phyloP scores from a whole-genome alignment of 2,888 invertebrate species.

The Lithophane socia region DNA sequence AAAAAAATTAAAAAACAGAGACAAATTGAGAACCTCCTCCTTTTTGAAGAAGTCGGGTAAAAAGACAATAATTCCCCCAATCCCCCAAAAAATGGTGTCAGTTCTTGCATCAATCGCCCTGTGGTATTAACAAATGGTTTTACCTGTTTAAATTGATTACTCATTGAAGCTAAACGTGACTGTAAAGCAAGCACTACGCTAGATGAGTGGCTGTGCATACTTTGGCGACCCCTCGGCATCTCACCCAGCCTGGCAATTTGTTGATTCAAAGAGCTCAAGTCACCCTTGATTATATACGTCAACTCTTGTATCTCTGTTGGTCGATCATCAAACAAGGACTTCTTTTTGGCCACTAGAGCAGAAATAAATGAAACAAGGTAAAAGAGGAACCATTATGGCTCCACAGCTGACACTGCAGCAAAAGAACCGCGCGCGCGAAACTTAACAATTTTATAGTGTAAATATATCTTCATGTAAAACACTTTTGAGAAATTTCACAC shows the following conservation, averaged over 20 bases:
- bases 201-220: slow-evolving; percentile 97
- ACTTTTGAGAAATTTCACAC: too few relatives aligned
- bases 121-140: not conserved
- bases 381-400: not conserved
- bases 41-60: too few relatives aligned
- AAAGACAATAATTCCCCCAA: not conserved
- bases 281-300: slow-evolving; percentile 99
- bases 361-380: slow-evolving; percentile 20
- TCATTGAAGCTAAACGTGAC: slow-evolving; percentile 98
- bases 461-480: too few relatives aligned
- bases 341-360: slow-evolving; percentile 98
- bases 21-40: too few relatives aligned
- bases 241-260: slow-evolving; percentile 98
- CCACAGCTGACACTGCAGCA: too few relatives aligned
- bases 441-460: too few relatives aligned
- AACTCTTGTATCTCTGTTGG: slow-evolving; percentile 99
- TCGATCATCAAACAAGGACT: slow-evolving; percentile 98
- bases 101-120: not conserved
- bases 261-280: slow-evolving; percentile 98
- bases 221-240: slow-evolving; percentile 94
- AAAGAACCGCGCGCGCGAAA: too few relatives aligned
- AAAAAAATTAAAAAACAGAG: too few relatives aligned
- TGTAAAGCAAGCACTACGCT: slow-evolving; percentile 98
- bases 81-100: not conserved
- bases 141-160: slow-evolving; percentile 98